Percentiles rank a stretch among this genome's conserved stretches.
Conservation (phyloP, 2,797 vertebrate genomes). For the Tragopan temminckii region DNA sequence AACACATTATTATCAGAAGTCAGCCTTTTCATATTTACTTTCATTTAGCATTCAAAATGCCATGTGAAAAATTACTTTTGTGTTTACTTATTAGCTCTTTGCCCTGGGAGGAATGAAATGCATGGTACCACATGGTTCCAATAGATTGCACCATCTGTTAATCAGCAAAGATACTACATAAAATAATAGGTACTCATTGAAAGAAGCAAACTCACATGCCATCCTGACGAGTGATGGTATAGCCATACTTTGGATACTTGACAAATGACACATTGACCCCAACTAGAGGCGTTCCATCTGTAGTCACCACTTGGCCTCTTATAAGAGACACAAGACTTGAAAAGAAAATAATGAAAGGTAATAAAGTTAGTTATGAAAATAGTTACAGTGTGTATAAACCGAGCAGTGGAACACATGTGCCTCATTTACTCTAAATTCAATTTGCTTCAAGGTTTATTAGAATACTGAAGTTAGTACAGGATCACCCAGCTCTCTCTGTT, state of each 20-base stretch:
- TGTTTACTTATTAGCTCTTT: conserved; percentile 57
- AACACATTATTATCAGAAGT: conserved; percentile 45
- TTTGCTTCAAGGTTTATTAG: neutral
- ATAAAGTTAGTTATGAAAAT: neutral
- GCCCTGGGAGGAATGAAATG: conserved; percentile 47
- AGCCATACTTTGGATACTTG: conserved; percentile 97
- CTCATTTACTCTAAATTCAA: neutral
- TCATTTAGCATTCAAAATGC: conserved; percentile 61
- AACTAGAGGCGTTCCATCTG: conserved; percentile 97
- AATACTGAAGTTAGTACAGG: neutral
- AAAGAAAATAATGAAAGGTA: conserved; percentile 54
- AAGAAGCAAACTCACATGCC: conserved; percentile 92
- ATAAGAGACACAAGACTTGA: conserved; percentile 95
- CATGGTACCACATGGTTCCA: conserved; percentile 39
- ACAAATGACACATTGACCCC: conserved; percentile 99
- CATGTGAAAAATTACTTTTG: conserved; percentile 53
- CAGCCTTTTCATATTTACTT: conserved; percentile 64
- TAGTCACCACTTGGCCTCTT: conserved; percentile 97
- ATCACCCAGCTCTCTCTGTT: neutral
- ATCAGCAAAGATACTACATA: conserved; percentile 6
- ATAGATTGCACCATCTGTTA: conserved; percentile 45
- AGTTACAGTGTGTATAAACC: neutral
- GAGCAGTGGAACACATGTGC: neutral
- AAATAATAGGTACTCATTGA: neutral
- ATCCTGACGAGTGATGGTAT: conserved; percentile 98